These are phyloP conservation scores for Metalampra italica DNA, from an alignment of 2,888 invertebrate species.

Conservation along the genomic window DNA sequence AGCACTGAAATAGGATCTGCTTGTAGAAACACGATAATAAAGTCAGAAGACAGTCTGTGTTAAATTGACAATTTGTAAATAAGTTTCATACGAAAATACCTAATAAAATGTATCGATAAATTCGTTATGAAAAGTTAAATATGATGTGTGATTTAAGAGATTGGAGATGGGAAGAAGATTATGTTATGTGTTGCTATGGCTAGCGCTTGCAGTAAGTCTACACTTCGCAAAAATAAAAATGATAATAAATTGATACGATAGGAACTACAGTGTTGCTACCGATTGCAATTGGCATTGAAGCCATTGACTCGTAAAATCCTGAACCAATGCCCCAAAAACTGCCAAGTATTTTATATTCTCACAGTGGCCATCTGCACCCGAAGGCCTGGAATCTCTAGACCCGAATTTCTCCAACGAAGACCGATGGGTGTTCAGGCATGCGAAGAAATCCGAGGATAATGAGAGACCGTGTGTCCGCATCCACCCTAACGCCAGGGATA, in stretches of 20 bases:
- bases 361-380: conserved; percentile 37
- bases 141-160: conserved; percentile 29
- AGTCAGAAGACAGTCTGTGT: too few species aligned
- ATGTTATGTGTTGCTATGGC: conserved; percentile 37
- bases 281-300: too few species aligned
- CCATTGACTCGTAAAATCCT: too few species aligned
- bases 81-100: neutral
- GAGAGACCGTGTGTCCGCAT: conserved; percentile 31
- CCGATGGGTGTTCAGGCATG: conserved; percentile 36
- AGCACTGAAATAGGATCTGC: too few species aligned
- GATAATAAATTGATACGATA: too few species aligned
- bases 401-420: conserved; percentile 35
- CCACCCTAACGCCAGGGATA: conserved; percentile 41
- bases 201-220: neutral
- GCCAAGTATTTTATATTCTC: conserved; percentile 1
- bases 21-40: too few species aligned
- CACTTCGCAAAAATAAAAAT: too few species aligned
- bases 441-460: conserved; percentile 21
- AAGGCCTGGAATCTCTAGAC: conserved; percentile 27
- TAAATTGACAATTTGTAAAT: too few species aligned
- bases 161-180: conserved; percentile 33
- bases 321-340: neutral
- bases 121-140: conserved; percentile 11
- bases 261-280: too few species aligned
- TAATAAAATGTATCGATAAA: neutral